These are phyloP conservation scores for Spisula solida DNA, from an alignment of 2,888 invertebrate species.

Conservation along the genomic window DNA sequence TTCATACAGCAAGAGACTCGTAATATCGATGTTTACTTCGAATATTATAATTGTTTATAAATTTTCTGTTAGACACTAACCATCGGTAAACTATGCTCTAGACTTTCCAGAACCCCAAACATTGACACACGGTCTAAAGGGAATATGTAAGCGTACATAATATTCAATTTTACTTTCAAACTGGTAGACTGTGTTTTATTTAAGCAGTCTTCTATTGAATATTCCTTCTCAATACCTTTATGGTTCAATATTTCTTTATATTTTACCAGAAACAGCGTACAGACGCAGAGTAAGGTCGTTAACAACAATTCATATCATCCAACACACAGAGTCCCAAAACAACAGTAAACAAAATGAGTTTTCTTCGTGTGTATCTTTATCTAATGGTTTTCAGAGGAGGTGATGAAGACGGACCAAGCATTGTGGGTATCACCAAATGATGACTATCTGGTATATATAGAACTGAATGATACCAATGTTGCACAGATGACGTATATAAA, in stretches of 20 bases:
- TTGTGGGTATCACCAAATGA: conserved; percentile 96
- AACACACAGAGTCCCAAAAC: background rate
- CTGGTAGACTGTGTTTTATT: too few species aligned
- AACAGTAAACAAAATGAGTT: background rate
- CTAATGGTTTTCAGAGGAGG: conserved; percentile 92
- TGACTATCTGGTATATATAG: conserved; percentile 91
- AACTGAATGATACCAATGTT: conserved; percentile 85
- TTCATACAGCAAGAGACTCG: too few species aligned
- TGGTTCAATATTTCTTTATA: background rate
- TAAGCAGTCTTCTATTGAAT: too few species aligned
- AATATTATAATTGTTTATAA: too few species aligned
- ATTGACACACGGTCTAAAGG: too few species aligned
- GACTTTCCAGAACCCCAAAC: too few species aligned
- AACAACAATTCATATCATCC: background rate
- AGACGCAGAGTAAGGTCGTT: background rate
- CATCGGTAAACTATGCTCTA: background rate
- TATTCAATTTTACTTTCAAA: too few species aligned
- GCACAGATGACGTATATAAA: conserved; percentile 58
- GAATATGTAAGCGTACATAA: too few species aligned
- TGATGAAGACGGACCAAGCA: conserved; percentile 94
- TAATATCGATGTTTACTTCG: too few species aligned
- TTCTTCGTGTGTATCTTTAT: too few species aligned
- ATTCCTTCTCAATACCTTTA: background rate
- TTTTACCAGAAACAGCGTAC: background rate
- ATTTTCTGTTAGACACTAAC: background rate